Evolutionary conservation across 2,888 invertebrate genomes (phyloP), one percentile per base, ranked within the genome.

Genomic region (Acleris laterana): DNA sequence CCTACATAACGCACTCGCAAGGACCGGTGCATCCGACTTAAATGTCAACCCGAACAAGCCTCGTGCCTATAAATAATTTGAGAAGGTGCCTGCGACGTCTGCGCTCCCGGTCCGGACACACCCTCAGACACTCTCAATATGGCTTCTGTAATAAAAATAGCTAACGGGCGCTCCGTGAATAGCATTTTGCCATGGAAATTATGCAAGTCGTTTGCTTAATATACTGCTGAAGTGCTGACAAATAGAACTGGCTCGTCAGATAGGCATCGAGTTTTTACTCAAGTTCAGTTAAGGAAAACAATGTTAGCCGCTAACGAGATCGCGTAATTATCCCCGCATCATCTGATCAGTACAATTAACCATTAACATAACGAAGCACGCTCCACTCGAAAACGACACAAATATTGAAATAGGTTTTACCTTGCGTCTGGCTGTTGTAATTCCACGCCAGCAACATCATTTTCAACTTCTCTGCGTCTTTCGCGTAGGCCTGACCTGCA

Each of bases 401-500:
- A 63, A 66, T 66, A 66, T 32, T 56, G 56, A 77, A 75, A 71
- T 62, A 61, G 71, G 65, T 71, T 60, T 93, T 94, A 94, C 94
- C 94, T 95, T 94, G 95, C 80, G 94, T 91, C 86, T 96, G 96
- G 93, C 95, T 95, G 93, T 96, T 96, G 94, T 96, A 96, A 95
- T 96, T 96, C 96, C 96, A 97, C 84, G 96, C 96, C 86, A 96
- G 95, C 91, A 97, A 95, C 96, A 97, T 96, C 93, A 96, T 94
- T 94, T 96, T 96, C 93, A 97, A 94, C 94, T 96, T 96, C 94
- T 97, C 96, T 81, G 96, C 96, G 88, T 97, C 96, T 95, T 96
- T 96, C 95, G 95, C 94, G 93, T 86, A 84, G 89, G 83, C 91
- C 82, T 92, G 90, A 92, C 93, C 93, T 93, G 93, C 93, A 93